Conservation (phyloP, 2,888 invertebrate genomes). For the Antheraea yamamai region DNA sequence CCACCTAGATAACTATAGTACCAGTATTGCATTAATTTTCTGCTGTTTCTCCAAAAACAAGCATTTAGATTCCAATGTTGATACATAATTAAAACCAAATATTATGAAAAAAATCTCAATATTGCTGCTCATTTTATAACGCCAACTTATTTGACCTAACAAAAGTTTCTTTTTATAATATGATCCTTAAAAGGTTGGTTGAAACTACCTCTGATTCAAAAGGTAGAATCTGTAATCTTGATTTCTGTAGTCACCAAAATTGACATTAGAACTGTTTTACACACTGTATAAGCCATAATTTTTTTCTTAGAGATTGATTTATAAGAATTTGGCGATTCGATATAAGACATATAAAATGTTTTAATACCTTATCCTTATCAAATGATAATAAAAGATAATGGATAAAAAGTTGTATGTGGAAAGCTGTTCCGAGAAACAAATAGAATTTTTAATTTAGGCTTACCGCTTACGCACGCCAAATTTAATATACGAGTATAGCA, state of each 20-base stretch:
- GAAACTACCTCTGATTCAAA: neutral
- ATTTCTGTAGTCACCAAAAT: neutral
- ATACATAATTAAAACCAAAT: no score
- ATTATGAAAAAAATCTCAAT: no score
- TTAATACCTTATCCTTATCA: neutral
- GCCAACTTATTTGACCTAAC: no score
- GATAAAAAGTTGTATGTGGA: neutral
- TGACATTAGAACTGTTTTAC: neutral
- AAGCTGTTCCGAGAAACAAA: neutral
- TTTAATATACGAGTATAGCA: neutral
- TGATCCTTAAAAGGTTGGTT: neutral
- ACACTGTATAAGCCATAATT: neutral
- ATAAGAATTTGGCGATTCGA: neutral
- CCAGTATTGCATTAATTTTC: no score
- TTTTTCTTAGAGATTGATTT: no score
- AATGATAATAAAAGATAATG: neutral
- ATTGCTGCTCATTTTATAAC: no score
- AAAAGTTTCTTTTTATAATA: neutral
- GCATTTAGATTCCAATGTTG: no score
- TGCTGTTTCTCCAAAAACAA: no score
- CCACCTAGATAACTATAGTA: no score
- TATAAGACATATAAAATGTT: neutral
- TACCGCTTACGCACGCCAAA: neutral
- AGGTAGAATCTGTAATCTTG: neutral
- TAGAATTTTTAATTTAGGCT: neutral